Base-by-base conservation (phyloP, 2,888 invertebrate species). In the Phania funesta region DNA sequence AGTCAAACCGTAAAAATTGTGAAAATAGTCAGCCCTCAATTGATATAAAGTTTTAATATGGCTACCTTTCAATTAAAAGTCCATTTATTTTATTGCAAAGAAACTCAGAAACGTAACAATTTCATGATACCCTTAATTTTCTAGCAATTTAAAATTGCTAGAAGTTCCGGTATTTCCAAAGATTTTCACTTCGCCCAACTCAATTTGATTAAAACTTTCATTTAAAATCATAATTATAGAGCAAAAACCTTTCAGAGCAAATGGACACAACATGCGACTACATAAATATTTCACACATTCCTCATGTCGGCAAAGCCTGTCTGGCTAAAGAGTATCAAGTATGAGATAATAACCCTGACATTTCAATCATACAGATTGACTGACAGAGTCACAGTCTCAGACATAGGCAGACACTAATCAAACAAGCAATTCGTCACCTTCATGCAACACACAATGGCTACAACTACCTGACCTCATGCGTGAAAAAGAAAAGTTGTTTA, bases 391-490 rank as follows among this genome's bases (percentile, higher is more conserved):
- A 58, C 44, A 32, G 38, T 22, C 54, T 64, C 62, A 71, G 75
- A 71, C 80, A 50, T 35, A 46, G 48, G 41, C 76, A 77, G 75
- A 76, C 76, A 73, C 52, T 65, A 80, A 76, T 80, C 71, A 80
- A 77, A 78, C 56, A 74, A 64, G 81, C 22, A 77, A 82, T 82
- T 82, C 78, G 73, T 74, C 73, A 82, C 77, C 77, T 82, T 77
- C 16, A 38, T 50, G 41, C 56, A 38, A 24, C 32, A 54, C 24
- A 64, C 26, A 41, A n/a, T n/a, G n/a, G 6, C 35, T 35, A 67
- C 38, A 48, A 5, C 9, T n/a, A 64, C 50, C 71, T 60, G 38
- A 7, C 16, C 8, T 48, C 24, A 44, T 16, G 9, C 6, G 32
- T 16, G 22, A 20, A 50, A 48, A 32, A 50, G 22, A 24, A 44